These are phyloP conservation scores for Echinarachnius parma DNA, from an alignment of 53 echinoderm and acorn worm species.

Conservation along the genomic window DNA sequence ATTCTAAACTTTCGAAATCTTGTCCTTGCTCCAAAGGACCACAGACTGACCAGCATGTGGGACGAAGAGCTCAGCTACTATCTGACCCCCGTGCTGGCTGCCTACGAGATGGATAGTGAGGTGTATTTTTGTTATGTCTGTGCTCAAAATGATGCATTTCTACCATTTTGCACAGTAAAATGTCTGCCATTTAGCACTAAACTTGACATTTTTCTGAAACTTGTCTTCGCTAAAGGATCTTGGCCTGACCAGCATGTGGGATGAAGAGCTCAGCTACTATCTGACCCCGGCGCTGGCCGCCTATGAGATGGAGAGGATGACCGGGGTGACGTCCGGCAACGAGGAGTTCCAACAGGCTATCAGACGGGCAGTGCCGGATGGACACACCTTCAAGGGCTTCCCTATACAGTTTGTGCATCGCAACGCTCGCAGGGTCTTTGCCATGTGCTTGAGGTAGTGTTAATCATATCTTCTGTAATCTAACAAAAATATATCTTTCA, in stretches of 20 bases:
- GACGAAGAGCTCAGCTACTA: not conserved
- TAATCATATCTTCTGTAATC: too few relatives aligned
- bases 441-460: slow-evolving; percentile 87
- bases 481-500: too few relatives aligned
- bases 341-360: slow-evolving; percentile 99
- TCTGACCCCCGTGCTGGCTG: not conserved
- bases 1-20: not conserved
- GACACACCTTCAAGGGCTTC: slow-evolving; percentile 98
- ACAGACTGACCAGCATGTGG: not conserved
- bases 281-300: slow-evolving; percentile 91
- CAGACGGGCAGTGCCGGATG: slow-evolving; percentile 89
- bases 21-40: not conserved
- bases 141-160: too few relatives aligned
- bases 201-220: too few relatives aligned
- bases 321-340: slow-evolving; percentile 82
- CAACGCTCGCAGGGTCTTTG: slow-evolving; percentile 85
- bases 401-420: slow-evolving; percentile 98
- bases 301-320: slow-evolving; percentile 84
- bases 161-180: too few relatives aligned
- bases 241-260: slow-evolving; percentile 90
- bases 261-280: slow-evolving; percentile 83
- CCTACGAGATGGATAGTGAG: too few relatives aligned
- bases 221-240: slow-evolving; percentile 58
- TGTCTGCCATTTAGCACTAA: too few relatives aligned
- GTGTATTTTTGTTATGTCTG: too few relatives aligned